These are phyloP conservation scores for Spialia ferax DNA, from an alignment of 2,888 invertebrate genomes.

Conservation along the genomic window DNA sequence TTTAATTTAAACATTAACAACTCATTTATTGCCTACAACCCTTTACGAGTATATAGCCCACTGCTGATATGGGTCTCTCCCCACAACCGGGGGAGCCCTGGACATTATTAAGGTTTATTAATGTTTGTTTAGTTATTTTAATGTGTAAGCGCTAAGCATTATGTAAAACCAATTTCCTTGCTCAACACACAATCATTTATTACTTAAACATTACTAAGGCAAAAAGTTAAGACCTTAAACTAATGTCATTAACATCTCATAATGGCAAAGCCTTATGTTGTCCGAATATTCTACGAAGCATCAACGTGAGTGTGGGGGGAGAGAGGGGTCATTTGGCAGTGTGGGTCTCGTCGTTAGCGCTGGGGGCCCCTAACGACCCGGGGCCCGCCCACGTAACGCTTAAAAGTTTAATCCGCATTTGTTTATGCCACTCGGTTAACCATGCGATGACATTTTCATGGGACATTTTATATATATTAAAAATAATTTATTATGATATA, in stretches of 20 bases:
- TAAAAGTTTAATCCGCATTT: constrained; percentile 51
- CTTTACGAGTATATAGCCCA: too few species aligned
- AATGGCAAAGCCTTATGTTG: neutral
- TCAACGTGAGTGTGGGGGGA: constrained; percentile 10
- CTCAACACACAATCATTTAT: neutral
- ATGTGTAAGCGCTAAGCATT: too few species aligned
- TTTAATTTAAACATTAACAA: too few species aligned
- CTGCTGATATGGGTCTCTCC: too few species aligned
- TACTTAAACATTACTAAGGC: neutral
- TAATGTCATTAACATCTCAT: neutral
- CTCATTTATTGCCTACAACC: too few species aligned
- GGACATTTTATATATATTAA: too few species aligned
- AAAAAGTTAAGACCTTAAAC: neutral
- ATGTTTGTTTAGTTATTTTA: too few species aligned
- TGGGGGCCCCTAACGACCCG: constrained; percentile 54
- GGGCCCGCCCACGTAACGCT: constrained; percentile 64
- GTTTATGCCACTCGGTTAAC: constrained; percentile 22
- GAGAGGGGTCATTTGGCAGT: constrained; percentile 12
- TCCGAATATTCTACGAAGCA: constrained; percentile 1
- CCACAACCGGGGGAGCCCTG: too few species aligned
- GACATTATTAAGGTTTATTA: too few species aligned
- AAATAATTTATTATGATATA: too few species aligned
- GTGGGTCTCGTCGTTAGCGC: constrained; percentile 3
- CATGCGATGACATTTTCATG: neutral
- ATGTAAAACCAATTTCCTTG: too few species aligned